A percentile compares a stretch with the other conserved stretches of the same genome.
Conservation (phyloP, 2,797 vertebrate species). For the Phalanger gymnotis region DNA sequence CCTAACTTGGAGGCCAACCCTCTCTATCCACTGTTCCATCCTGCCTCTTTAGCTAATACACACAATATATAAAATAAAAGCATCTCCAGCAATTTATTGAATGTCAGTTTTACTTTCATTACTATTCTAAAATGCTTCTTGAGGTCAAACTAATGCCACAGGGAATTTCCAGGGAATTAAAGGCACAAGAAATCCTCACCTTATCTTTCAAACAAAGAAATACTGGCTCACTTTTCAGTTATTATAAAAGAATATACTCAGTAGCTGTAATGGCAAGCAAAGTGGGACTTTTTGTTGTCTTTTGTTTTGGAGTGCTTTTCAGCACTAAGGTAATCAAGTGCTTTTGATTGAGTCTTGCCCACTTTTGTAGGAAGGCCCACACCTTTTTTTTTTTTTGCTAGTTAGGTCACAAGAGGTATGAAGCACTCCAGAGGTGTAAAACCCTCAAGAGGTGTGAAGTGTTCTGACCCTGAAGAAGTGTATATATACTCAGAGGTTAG, state of each 20-base stretch:
- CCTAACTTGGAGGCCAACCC: background rate
- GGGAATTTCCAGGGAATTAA: constrained; percentile 39
- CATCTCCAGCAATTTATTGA: background rate
- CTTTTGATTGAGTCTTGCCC: too few species aligned
- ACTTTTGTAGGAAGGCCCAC: too few species aligned
- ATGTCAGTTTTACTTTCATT: background rate
- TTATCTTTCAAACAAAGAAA: constrained; percentile 54
- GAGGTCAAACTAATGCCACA: background rate
- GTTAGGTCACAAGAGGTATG: too few species aligned
- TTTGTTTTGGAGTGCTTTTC: too few species aligned
- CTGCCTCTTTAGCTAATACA: background rate
- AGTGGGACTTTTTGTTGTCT: too few species aligned
- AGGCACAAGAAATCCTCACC: background rate
- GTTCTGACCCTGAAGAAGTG: too few species aligned
- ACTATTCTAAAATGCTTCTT: background rate
- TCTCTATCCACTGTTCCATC: background rate
- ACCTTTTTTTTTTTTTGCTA: too few species aligned
- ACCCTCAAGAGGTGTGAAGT: too few species aligned
- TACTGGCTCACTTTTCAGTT: constrained; percentile 10
- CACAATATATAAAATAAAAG: background rate
- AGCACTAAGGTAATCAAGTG: too few species aligned
- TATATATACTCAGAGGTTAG: too few species aligned
- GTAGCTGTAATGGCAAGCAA: too few species aligned
- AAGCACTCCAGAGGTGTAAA: too few species aligned
- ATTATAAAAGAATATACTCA: background rate